These are phyloP conservation scores for Eretmocerus hayati DNA, from an alignment of 2,888 invertebrate species.

Conservation along the genomic window DNA sequence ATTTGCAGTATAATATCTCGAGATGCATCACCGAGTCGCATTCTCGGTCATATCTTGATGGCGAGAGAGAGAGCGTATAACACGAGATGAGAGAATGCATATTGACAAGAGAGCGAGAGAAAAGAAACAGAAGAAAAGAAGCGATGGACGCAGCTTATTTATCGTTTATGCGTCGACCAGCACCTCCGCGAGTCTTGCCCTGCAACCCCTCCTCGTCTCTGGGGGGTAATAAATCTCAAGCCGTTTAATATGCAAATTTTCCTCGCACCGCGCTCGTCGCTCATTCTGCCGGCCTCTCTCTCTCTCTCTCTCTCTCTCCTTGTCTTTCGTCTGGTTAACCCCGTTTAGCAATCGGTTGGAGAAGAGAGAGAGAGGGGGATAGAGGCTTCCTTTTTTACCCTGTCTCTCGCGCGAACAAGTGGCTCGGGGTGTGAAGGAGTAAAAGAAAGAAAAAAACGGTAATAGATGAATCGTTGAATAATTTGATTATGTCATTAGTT, in stretches of 20 bases:
- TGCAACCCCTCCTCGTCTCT: neutral
- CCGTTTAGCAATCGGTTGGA: neutral
- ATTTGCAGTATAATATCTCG: too few species aligned
- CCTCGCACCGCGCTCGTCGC: too few species aligned
- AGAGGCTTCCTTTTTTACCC: too few species aligned
- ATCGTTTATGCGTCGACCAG: slow-evolving; percentile 36
- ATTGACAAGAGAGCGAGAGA: neutral
- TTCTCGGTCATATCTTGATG: too few species aligned
- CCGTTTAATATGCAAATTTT: slow-evolving; percentile 48
- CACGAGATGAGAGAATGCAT: neutral
- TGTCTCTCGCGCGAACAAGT: too few species aligned
- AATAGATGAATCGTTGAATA: slow-evolving; percentile 17
- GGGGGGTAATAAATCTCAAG: slow-evolving; percentile 44
- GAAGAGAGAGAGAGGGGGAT: neutral
- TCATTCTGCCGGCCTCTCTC: slow-evolving; percentile 16
- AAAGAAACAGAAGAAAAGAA: neutral
- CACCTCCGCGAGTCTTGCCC: slow-evolving; percentile 27
- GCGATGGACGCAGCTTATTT: slow-evolving; percentile 33
- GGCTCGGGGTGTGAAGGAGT: too few species aligned
- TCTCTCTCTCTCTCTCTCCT: neutral
- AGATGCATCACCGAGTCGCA: too few species aligned
- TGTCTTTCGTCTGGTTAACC: slow-evolving; percentile 1
- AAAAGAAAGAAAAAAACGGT: neutral
- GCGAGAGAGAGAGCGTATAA: too few species aligned
- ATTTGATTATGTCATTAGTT: slow-evolving; percentile 23